A percentile compares a stretch with the other conserved stretches of the same genome.
phyloP scores from a whole-genome alignment of 1,140 invertebrate genomes.

The Mesaphorura yosii region DNA sequence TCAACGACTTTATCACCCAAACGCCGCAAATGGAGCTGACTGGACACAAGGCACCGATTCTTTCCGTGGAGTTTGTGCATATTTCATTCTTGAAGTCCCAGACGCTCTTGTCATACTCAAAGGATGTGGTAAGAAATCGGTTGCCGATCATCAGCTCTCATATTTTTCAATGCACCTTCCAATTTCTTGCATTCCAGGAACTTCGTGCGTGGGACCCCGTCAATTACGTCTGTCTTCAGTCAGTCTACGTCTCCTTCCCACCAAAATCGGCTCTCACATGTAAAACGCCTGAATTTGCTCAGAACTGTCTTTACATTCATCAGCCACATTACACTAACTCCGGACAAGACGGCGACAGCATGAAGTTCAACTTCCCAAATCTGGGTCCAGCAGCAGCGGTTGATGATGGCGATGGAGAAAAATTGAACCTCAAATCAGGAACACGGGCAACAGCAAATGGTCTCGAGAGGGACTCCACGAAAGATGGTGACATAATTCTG shows the following conservation, averaged over 20 bases:
- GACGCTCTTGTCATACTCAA: constrained; percentile 23
- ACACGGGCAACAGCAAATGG: neutral
- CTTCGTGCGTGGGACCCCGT: constrained; percentile 28
- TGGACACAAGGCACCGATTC: constrained; percentile 19
- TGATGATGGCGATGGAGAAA: neutral
- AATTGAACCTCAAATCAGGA: neutral
- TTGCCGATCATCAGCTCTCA: neutral
- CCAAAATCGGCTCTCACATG: constrained; percentile 21
- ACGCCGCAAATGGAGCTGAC: constrained; percentile 26
- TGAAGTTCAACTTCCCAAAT: neutral
- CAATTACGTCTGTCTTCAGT: constrained; percentile 23
- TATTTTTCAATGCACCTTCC: neutral
- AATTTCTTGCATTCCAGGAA: constrained; percentile 13
- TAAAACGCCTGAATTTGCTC: constrained; percentile 27
- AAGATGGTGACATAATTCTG: constrained; percentile 18
- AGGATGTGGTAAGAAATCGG: constrained; percentile 25
- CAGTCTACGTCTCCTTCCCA: constrained; percentile 26
- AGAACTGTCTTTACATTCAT: constrained; percentile 13
- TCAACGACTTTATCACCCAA: constrained; percentile 25
- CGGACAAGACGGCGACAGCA: no score
- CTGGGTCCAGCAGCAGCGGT: neutral
- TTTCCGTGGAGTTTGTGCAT: constrained; percentile 18
- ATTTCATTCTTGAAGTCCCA: constrained; percentile 13
- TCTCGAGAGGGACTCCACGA: neutral
- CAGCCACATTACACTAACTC: constrained; percentile 16